Evolutionary conservation across 2,888 invertebrate species (phyloP), one percentile per base, ranked within the genome.

Genomic region (Cepaea hortensis): DNA sequence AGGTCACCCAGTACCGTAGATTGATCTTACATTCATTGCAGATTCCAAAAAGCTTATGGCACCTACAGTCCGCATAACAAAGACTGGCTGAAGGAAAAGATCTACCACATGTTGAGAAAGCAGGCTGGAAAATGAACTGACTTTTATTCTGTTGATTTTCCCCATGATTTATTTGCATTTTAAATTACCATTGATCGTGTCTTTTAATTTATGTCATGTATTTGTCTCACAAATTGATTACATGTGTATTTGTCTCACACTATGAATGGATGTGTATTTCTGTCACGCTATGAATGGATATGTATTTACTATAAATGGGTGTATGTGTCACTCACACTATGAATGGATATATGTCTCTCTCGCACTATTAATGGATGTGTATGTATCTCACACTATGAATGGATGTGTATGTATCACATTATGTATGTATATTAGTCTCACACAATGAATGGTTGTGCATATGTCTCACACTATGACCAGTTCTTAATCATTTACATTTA

Each of bases 41-140:
- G 95, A 81, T 95, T 98, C 95, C 98, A 98, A 95, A 98, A 98
- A 94, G 97, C 97, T 11, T 97, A 97, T 75, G 98, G 98, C 93
- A 98, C 98, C 0, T 99, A 99, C 93, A 98, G 98, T 2, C 99
- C 99, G 0, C 99, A 99, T 95, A 99, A 99, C 95, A 99, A 99
- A 95, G 98, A 98, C 93, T 99, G 99, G 99, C 98, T 99, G 87
- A 99, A 99, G 95, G 99, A 99, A 94, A 98, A 99, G 94, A 98
- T 99, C 89, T 99, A 99, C 94, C 97, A 98, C 6, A 95, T 99
- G 92, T 95, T 99, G 89, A 93, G 96, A 91, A 96, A 98, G 90
- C 98, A 98, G 95, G 98, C 98, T 82, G 92, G 92, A 46, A 90
- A 90, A 88, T 92, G 88, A 88, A 81, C 55, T 20, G 13, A 46